Conservation (phyloP, 2,113 vertebrate genomes). For the Thalassoma bifasciatum region DNA sequence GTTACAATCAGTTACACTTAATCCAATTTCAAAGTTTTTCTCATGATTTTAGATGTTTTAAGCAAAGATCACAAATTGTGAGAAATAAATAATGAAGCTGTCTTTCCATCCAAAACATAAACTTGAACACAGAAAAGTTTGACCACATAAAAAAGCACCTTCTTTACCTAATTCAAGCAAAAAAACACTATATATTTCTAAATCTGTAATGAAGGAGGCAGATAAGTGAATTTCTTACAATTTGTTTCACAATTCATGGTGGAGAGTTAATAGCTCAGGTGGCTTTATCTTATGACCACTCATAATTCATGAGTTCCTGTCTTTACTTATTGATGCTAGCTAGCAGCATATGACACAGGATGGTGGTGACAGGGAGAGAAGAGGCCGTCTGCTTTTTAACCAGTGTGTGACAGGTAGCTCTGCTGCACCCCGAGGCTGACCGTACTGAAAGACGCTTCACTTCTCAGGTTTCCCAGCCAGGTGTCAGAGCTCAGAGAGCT, state of each 20-base stretch:
- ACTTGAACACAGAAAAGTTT: too few relatives aligned
- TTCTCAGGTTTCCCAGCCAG: constrained; percentile 71
- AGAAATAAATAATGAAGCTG: too few relatives aligned
- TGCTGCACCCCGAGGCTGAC: constrained; percentile 29
- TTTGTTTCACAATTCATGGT: background rate
- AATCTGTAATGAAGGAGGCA: background rate
- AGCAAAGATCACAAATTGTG: too few relatives aligned
- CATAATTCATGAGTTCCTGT: constrained; percentile 57
- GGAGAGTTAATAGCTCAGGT: constrained; percentile 11
- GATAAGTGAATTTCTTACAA: background rate
- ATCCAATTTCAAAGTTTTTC: background rate
- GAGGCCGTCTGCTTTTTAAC: constrained; percentile 41
- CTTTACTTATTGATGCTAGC: constrained; percentile 68
- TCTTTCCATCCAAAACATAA: too few relatives aligned
- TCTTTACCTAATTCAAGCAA: too few relatives aligned
- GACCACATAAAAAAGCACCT: too few relatives aligned
- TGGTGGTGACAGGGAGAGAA: constrained; percentile 36
- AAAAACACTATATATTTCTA: too few relatives aligned
- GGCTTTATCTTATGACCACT: constrained; percentile 29
- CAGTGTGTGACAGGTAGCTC: constrained; percentile 37
- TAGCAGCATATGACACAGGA: constrained; percentile 37
- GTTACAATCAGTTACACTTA: background rate
- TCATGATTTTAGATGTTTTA: too few relatives aligned
- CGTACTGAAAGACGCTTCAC: constrained; percentile 26
- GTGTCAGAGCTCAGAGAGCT: constrained; percentile 72